Evolutionary conservation across 92 coral and sea anemone species (phyloP).

Genomic region (Meandrina meandrites): DNA sequence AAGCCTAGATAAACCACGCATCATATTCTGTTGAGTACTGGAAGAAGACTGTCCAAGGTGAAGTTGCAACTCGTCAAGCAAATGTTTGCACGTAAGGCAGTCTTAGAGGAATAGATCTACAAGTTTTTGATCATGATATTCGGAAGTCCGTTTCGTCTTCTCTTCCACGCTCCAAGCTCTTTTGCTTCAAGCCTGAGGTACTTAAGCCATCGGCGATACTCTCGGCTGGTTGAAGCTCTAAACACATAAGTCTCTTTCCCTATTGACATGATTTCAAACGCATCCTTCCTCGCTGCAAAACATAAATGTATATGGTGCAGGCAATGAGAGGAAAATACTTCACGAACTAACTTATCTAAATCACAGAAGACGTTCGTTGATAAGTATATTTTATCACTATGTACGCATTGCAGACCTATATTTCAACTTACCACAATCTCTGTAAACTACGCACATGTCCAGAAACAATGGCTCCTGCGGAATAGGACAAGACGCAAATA

Average conservation of each 20-base stretch:
- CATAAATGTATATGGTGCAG: not conserved
- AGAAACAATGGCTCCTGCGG: conserved; percentile 76
- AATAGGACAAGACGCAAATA: not conserved
- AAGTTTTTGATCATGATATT: conserved; percentile 93
- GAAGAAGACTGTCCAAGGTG: not conserved
- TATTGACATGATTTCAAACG: conserved; percentile 83
- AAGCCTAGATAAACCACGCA: too few relatives aligned
- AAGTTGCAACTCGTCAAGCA: not conserved
- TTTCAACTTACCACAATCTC: conserved; percentile 69
- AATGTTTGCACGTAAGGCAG: not conserved
- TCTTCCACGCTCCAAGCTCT: conserved; percentile 88
- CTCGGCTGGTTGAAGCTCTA: conserved; percentile 69
- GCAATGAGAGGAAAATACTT: not conserved
- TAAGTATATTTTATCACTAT: not conserved
- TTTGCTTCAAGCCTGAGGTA: conserved; percentile 78
- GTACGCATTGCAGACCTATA: not conserved
- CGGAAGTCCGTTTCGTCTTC: conserved; percentile 93
- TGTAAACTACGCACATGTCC: conserved; percentile 71
- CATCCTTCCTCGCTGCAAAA: conserved; percentile 78
- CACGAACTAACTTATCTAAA: not conserved
- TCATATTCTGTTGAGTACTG: too few relatives aligned
- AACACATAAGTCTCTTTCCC: conserved; percentile 81
- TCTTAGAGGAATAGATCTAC: not conserved
- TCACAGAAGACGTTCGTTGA: not conserved
- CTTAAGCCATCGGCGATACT: conserved; percentile 87